Evolutionary conservation across 2,113 vertebrate genomes (phyloP).

Genomic region (Onychorhynchus coronatus): DNA sequence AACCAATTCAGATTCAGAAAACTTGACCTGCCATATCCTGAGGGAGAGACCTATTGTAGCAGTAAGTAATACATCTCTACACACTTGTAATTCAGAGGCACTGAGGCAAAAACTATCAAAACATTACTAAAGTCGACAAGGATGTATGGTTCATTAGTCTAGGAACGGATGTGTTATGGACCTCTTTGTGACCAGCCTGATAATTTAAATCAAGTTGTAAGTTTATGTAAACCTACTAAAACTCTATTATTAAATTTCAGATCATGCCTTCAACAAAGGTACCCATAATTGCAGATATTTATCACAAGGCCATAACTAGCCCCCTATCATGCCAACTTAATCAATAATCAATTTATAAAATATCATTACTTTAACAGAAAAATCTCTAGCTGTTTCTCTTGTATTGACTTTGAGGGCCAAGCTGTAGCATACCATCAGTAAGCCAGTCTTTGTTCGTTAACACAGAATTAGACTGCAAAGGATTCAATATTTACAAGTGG

Average conservation of each 20-base stretch:
- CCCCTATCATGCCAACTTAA: neutral
- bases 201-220: conserved; percentile 68
- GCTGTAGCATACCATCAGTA: neutral
- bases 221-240: conserved; percentile 42
- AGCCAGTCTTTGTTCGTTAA: neutral
- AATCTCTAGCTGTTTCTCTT: neutral
- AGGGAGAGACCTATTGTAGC: conserved; percentile 39
- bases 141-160: conserved; percentile 72
- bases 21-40: conserved; percentile 44
- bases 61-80: conserved; percentile 43
- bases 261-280: neutral
- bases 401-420: neutral
- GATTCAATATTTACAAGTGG: neutral
- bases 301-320: neutral
- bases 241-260: conserved; percentile 56
- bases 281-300: conserved; percentile 7
- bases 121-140: conserved; percentile 66
- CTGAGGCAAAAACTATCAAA: conserved; percentile 76
- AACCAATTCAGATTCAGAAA: conserved; percentile 61
- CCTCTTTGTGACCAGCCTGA: conserved; percentile 66
- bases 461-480: neutral
- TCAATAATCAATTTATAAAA: conserved; percentile 61
- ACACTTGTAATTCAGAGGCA: conserved; percentile 69
- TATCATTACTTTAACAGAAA: conserved; percentile 45
- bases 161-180: conserved; percentile 64